These are phyloP conservation scores for Jordanella pulchra DNA, from an alignment of 2,797 vertebrate genomes.

Conservation along the genomic window DNA sequence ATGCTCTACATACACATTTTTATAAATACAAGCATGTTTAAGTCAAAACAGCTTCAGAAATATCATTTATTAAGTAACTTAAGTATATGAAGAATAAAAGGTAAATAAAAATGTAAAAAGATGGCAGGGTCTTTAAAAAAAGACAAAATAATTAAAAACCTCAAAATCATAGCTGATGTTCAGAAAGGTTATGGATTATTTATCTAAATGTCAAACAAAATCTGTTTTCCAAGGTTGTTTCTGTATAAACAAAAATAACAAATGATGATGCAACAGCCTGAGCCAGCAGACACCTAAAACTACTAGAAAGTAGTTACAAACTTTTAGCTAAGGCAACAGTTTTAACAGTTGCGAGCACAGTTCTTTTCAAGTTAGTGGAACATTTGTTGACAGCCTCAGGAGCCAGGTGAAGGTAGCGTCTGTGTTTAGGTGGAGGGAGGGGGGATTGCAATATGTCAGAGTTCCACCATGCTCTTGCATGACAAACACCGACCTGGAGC, in stretches of 20 bases:
- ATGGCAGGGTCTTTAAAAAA: constrained; percentile 4
- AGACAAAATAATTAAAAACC: no score
- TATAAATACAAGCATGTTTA: constrained; percentile 14
- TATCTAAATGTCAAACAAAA: constrained; percentile 73
- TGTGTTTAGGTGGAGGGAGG: constrained; percentile 49
- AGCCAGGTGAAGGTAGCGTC: constrained; percentile 47
- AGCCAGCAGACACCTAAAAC: constrained; percentile 42
- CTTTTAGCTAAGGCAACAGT: constrained; percentile 43
- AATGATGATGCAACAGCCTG: constrained; percentile 58
- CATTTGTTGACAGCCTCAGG: constrained; percentile 37
- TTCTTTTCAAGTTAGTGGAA: constrained; percentile 48
- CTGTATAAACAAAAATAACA: constrained; percentile 72
- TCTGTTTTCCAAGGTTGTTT: constrained; percentile 71
- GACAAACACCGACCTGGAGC: constrained; percentile 83
- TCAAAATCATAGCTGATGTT: constrained; percentile 47
- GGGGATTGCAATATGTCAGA: constrained; percentile 60
- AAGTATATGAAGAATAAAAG: constrained; percentile 26
- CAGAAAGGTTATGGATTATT: constrained; percentile 55
- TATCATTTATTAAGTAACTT: constrained; percentile 18
- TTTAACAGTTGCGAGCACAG: constrained; percentile 39
- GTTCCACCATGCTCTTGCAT: constrained; percentile 73
- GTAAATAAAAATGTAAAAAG: constrained; percentile 39
- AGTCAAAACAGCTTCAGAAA: constrained; percentile 36
- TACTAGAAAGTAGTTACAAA: constrained; percentile 42
- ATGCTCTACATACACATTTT: neutral